Base-by-base conservation (phyloP, 2,888 invertebrate species). In the Drosophila pseudotalamancana region DNA sequence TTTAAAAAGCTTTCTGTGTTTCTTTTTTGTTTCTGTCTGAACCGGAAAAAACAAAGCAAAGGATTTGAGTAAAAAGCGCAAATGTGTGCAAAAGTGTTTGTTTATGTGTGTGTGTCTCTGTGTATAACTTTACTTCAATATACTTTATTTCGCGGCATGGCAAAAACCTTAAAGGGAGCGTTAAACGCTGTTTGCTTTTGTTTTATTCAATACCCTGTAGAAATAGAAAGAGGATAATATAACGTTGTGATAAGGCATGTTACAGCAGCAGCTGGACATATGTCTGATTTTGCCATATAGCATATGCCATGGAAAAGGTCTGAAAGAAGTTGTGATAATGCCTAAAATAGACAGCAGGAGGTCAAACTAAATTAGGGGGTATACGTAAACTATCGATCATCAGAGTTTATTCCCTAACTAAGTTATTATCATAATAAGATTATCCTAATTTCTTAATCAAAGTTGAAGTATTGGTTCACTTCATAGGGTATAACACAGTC, bases 61-160 rank as follows among this genome's bases (percentile, higher is more conserved):
- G 11, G 31, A 46, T 42, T 39, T 40, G 43, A 56, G 62, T 51
- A 31, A 62, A 54, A 45, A 67, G 56, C 48, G 34, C 37, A 43
- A 53, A 45, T 63, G 18, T 42, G 34, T 19, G 34, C 11, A 12
- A 14, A 31, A 12, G 14, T 12, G 39, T 40, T 27, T 54, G 45
- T 65, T 54, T 68, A 65, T 67, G 21, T 31, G 23, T 23, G 37
- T 14, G 23, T 42, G 27, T 59, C 40, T 63, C 62, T 65, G 68
- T 68, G 53, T 62, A 56, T 53, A 55, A 65, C 60, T 78, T 49
- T 51, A 68, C 69, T 76, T 73, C 46, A 61, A 54, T 77, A 72
- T 48, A 67, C 64, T 65, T 40, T 40, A 48, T 37, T 72, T 27
- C 51, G 55, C 21, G 25, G 46, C 27, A 40, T 19, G 48, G 37